Percentiles rank a stretch among this genome's conserved stretches.
These are phyloP conservation scores for Tetranychus piercei DNA, from an alignment of 2,888 invertebrate genomes.

Conservation along the genomic window DNA sequence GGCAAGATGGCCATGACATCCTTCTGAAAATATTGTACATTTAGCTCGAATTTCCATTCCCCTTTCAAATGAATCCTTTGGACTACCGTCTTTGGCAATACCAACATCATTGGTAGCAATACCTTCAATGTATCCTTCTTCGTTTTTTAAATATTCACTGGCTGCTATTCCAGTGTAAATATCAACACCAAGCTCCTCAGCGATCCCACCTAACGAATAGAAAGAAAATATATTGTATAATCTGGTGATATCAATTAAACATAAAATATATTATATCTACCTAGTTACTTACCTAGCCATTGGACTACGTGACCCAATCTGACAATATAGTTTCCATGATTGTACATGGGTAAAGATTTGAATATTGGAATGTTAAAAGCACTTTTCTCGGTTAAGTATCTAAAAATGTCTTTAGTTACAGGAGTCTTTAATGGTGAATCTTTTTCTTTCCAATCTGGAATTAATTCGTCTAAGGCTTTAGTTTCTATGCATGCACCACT, in stretches of 20 bases:
- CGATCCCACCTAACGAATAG: constrained; percentile 32
- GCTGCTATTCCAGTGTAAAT: constrained; percentile 73
- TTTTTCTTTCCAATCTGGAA: constrained; percentile 85
- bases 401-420: constrained; percentile 74
- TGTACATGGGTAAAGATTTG: constrained; percentile 67
- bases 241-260: background rate
- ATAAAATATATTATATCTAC: background rate
- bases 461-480: constrained; percentile 66
- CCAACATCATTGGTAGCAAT: constrained; percentile 96
- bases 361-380: constrained; percentile 72
- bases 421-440: constrained; percentile 73
- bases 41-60: constrained; percentile 98
- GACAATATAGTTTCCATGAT: constrained; percentile 92
- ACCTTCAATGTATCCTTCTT: constrained; percentile 64
- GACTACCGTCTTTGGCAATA: constrained; percentile 88
- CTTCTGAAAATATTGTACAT: constrained; percentile 89
- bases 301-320: constrained; percentile 79
- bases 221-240: background rate
- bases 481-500: constrained; percentile 96
- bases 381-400: constrained; percentile 56
- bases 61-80: constrained; percentile 83
- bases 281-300: constrained; percentile 73
- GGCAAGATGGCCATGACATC: constrained; percentile 88
- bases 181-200: constrained; percentile 88
- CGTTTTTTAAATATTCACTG: constrained; percentile 39